Conservation (phyloP, 1,140 invertebrate genomes). For the Drosophila prosaltans region DNA sequence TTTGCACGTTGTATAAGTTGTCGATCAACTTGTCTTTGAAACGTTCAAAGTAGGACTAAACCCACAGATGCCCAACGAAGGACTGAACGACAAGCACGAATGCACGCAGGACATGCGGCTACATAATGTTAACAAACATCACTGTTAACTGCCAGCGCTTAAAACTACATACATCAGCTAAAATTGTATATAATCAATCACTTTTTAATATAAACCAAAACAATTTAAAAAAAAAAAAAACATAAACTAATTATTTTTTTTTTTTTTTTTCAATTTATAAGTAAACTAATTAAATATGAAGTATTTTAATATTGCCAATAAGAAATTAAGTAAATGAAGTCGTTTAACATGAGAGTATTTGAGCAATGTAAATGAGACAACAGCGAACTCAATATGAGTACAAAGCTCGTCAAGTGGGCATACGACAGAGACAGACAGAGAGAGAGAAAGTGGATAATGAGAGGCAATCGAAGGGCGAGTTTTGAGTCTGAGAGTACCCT, state of each 20-base stretch:
- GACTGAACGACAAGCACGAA: constrained; percentile 8
- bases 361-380: background rate
- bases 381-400: background rate
- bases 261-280: background rate
- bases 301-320: background rate
- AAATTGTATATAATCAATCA: no score
- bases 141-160: background rate
- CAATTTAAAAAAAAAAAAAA: background rate
- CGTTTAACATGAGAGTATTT: background rate
- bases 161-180: background rate
- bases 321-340: constrained; percentile 1
- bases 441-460: background rate
- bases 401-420: background rate
- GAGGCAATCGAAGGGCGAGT: background rate
- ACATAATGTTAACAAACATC: constrained; percentile 3
- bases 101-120: constrained; percentile 8
- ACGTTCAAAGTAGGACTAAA: constrained; percentile 62
- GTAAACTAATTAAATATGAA: background rate
- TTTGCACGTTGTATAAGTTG: constrained; percentile 53
- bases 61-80: constrained; percentile 32
- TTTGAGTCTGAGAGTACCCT: background rate
- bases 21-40: constrained; percentile 53
- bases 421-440: background rate
- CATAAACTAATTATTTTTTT: background rate
- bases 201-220: background rate